phyloP scores from a whole-genome alignment of 2,888 invertebrate species.

The Ichneumoninae sp. region DNA sequence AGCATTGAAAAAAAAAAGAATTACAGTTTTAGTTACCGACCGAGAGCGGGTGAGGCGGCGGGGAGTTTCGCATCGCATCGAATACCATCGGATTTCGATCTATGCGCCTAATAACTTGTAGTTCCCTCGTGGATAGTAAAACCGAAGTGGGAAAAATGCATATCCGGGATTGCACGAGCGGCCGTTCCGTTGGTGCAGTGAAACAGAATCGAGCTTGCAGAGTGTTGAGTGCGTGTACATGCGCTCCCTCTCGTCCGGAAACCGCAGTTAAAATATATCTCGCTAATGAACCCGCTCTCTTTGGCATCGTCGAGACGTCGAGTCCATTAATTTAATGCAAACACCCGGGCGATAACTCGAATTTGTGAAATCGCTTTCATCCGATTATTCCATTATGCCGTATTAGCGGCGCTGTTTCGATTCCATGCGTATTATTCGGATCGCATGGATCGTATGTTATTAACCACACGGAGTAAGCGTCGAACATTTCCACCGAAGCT shows the following conservation, averaged over 20 bases:
- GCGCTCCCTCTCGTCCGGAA: slow-evolving; percentile 5
- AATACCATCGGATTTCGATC: slow-evolving; percentile 19
- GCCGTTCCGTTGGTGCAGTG: background rate
- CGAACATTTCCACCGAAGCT: too few relatives aligned
- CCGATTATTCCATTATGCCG: slow-evolving; percentile 7
- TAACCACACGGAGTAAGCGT: too few relatives aligned
- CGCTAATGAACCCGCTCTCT: slow-evolving; percentile 23
- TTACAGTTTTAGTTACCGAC: too few relatives aligned
- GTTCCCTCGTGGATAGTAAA: background rate
- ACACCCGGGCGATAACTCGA: background rate
- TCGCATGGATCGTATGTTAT: too few relatives aligned
- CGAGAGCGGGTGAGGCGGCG: too few relatives aligned
- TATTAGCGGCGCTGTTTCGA: background rate
- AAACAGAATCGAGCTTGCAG: background rate
- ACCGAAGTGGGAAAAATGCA: background rate
- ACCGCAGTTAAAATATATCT: slow-evolving; percentile 5
- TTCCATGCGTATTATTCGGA: too few relatives aligned
- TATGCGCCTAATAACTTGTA: background rate
- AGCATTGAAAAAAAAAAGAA: too few relatives aligned
- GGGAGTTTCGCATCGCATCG: background rate
- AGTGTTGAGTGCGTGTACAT: slow-evolving; percentile 2
- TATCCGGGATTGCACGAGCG: background rate
- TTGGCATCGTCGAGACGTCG: slow-evolving; percentile 15
- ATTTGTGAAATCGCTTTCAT: slow-evolving; percentile 13
- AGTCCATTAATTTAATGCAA: background rate